Evolutionary conservation across 30 jellyfish, hydroid and myxozoan genomes (phyloP).

Genomic region (Cassiopea andromeda): DNA sequence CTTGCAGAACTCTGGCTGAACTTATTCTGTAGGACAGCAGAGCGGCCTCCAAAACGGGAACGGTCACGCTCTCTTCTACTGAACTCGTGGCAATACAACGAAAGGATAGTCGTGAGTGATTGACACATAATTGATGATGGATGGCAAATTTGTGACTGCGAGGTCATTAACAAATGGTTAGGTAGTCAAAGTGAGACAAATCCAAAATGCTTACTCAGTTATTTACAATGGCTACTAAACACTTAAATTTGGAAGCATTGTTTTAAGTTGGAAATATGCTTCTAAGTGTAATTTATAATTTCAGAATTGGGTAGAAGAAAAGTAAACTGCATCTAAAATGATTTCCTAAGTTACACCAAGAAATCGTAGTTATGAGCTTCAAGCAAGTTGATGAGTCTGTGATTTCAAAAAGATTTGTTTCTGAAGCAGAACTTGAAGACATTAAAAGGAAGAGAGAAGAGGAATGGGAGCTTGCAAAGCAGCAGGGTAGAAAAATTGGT

Average conservation of each 20-base stretch:
- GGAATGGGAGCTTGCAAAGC: conserved; percentile 94
- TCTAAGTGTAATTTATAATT: too few relatives aligned
- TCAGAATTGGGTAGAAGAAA: not conserved
- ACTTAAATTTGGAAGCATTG: too few relatives aligned
- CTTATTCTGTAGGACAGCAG: not conserved
- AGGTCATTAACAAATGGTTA: conserved; percentile 30
- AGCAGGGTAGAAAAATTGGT: conserved; percentile 88
- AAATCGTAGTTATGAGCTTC: conserved; percentile 35
- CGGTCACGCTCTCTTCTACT: conserved; percentile 49
- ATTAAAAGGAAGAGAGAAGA: conserved; percentile 87
- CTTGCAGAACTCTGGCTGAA: not conserved
- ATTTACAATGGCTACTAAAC: too few relatives aligned
- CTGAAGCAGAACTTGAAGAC: conserved; percentile 95
- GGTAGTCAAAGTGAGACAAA: not conserved
- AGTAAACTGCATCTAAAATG: not conserved
- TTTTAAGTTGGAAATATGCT: too few relatives aligned
- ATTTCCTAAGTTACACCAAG: not conserved
- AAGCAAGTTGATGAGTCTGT: conserved; percentile 27
- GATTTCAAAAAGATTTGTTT: conserved; percentile 70
- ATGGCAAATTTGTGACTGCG: not conserved
- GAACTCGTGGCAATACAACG: conserved; percentile 71
- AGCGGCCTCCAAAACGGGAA: conserved; percentile 42
- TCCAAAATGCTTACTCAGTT: not conserved
- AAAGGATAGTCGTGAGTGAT: conserved; percentile 42
- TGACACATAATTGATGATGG: conserved; percentile 1